Conservation (phyloP, 2,113 vertebrate species). For the Gorilla gorilla region DNA sequence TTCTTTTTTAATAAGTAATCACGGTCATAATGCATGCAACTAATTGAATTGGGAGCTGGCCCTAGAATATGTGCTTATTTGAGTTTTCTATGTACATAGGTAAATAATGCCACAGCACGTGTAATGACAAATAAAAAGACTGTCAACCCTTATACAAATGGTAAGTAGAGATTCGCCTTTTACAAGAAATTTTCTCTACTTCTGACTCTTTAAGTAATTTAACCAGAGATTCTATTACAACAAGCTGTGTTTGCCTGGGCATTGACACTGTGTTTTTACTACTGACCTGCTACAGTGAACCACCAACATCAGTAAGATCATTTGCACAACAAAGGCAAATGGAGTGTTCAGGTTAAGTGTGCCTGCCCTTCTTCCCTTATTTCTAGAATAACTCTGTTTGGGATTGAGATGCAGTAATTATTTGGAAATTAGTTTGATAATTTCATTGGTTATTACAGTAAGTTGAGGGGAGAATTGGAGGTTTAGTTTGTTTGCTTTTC, state of each 20-base stretch:
- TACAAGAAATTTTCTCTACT: neutral
- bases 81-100: constrained; percentile 91
- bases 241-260: neutral
- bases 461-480: neutral
- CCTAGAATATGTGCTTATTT: constrained; percentile 75
- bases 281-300: constrained; percentile 4
- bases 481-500: neutral
- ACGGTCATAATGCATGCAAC: constrained; percentile 90
- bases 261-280: neutral
- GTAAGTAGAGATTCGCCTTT: constrained; percentile 83
- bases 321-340: neutral
- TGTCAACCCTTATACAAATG: constrained; percentile 97
- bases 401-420: neutral
- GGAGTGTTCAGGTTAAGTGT: neutral
- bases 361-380: neutral
- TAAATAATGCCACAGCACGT: constrained; percentile 98
- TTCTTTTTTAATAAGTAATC: constrained; percentile 83
- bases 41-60: constrained; percentile 58
- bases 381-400: neutral
- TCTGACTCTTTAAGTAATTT: neutral
- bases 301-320: neutral
- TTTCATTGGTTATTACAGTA: neutral
- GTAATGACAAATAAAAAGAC: constrained; percentile 99
- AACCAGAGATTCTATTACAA: neutral
- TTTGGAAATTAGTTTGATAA: neutral